phyloP scores from a whole-genome alignment of 1,140 invertebrate species.

The Drosophila obscura region DNA sequence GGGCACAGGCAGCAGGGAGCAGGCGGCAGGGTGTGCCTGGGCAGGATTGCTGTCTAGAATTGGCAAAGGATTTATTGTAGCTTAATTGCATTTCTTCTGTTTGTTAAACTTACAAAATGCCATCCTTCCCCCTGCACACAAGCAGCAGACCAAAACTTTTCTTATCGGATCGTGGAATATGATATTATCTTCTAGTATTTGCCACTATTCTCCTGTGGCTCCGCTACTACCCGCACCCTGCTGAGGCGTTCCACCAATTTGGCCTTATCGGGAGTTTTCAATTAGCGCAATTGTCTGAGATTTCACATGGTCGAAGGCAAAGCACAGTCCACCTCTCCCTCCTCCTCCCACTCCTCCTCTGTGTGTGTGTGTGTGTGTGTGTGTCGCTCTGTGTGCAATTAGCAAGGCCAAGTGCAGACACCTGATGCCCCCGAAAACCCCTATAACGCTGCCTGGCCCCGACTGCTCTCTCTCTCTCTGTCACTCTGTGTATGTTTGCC shows the following conservation, averaged over 20 bases:
- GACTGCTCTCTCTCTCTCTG: slow-evolving; percentile 8
- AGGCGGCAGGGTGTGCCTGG: too few relatives aligned
- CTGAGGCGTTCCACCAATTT: slow-evolving; percentile 40
- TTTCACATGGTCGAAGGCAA: slow-evolving; percentile 68
- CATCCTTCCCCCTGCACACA: too few relatives aligned
- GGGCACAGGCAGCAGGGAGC: not conserved
- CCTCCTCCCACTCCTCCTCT: not conserved
- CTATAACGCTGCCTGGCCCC: too few relatives aligned
- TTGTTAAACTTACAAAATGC: slow-evolving; percentile 26
- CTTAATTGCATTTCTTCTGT: slow-evolving; percentile 49
- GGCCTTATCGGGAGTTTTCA: slow-evolving; percentile 73
- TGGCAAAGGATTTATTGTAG: slow-evolving; percentile 49
- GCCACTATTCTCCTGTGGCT: slow-evolving; percentile 11
- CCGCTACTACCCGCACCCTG: slow-evolving; percentile 2
- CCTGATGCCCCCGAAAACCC: slow-evolving; percentile 53
- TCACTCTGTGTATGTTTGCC: slow-evolving; percentile 46
- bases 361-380: too few relatives aligned
- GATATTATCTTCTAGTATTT: not conserved
- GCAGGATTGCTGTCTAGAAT: slow-evolving; percentile 23
- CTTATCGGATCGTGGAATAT: too few relatives aligned
- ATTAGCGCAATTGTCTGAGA: slow-evolving; percentile 80
- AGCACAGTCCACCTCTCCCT: too few relatives aligned
- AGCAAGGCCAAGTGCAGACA: slow-evolving; percentile 79
- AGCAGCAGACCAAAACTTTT: too few relatives aligned
- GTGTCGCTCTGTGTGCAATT: slow-evolving; percentile 55